Conservation (phyloP, 2,888 invertebrate genomes). For the Drosophila formosana region DNA sequence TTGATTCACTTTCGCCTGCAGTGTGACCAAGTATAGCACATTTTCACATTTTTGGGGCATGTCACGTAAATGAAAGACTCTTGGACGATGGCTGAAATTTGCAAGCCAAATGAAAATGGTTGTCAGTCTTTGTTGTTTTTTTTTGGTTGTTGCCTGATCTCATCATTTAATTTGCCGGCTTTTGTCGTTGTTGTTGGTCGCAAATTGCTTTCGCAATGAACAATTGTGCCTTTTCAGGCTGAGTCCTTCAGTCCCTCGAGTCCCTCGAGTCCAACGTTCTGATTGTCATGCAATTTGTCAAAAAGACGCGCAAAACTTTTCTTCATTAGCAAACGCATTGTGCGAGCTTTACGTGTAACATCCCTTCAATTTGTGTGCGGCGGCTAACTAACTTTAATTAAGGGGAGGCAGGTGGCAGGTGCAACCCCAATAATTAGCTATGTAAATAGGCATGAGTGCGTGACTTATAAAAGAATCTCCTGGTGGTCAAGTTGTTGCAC, state of each 20-base stretch:
- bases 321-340: constrained; percentile 23
- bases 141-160: constrained; percentile 22
- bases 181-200: constrained; percentile 48
- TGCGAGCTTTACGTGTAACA: constrained; percentile 12
- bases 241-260: neutral
- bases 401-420: constrained; percentile 10
- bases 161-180: constrained; percentile 46
- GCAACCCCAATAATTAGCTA: constrained; percentile 46
- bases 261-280: constrained; percentile 15
- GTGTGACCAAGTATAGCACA: constrained; percentile 46
- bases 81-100: constrained; percentile 14
- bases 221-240: constrained; percentile 1
- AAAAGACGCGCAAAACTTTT: constrained; percentile 39
- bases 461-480: constrained; percentile 23
- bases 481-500: neutral
- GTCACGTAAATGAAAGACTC: constrained; percentile 46
- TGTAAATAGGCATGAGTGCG: constrained; percentile 53
- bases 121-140: constrained; percentile 9
- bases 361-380: constrained; percentile 4
- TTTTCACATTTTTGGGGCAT: constrained; percentile 44
- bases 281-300: constrained; percentile 54
- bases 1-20: constrained; percentile 10
- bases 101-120: constrained; percentile 35
- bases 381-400: constrained; percentile 51
- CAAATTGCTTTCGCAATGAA: constrained; percentile 55